Evolutionary conservation across 2,797 vertebrate species (phyloP), one percentile per base, ranked within the genome.

Genomic region (Macropus fuliginosus): DNA sequence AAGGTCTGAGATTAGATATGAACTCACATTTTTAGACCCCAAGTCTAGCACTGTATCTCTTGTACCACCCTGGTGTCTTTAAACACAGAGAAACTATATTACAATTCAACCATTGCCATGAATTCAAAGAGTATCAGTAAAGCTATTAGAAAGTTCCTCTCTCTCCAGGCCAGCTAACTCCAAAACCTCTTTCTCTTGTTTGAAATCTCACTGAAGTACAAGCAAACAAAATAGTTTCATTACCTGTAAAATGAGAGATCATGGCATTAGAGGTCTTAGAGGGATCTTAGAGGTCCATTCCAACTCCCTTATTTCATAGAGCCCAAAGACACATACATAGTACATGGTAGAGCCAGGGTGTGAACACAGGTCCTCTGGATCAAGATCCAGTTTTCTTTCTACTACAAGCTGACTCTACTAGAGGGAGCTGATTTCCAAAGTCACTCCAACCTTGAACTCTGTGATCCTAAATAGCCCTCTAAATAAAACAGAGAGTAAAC

Each of bases 81-180:
- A 81, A 81, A 81, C n/a, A 95, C 31, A 94, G 54, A 91, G 90
- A 94, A 94, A 95, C 56, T n/a, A 29, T 5, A 91, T 55, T 52
- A n/a, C 8, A 92, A 95, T 46, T 74, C 66, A 12, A n/a, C 3
- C 18, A 28, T 55, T 59, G 4, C 50, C 34, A 92, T 56, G 12
- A 93, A 96, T 95, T 94, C 91, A 93, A 74, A 92, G 29, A 92
- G 10, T 16, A 91, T 74, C 29, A 54, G 28, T n/a, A 94, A 92
- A 95, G 52, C 13, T 56, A n/a, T 8, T 40, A 93, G 56, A 81
- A 93, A 40, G 66, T 4, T 90, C 0, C 13, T 18, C 56, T 91
- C 9, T 12, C 62, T 91, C 9, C 54, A 94, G 31, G 29, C 54
- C 13, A 90, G 29, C 12, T 0, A 14, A 31, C 54, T 55, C 66